Percentiles rank a stretch among this genome's conserved stretches.
Evolutionary conservation across 2,888 invertebrate genomes (phyloP).

Genomic region (Cephalotes varians): DNA sequence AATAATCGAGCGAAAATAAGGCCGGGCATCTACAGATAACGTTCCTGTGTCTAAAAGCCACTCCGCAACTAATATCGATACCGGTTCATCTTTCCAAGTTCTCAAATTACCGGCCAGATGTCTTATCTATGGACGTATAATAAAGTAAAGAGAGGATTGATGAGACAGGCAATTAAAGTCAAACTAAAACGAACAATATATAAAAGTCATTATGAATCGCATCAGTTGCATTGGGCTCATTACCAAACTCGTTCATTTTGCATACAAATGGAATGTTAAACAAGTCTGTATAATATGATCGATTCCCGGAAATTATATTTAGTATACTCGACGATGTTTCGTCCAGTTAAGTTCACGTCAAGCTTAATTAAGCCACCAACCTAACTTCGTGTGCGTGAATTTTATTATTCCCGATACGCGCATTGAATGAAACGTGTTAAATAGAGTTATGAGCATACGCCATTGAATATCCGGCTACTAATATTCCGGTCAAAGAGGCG

Average conservation of each 20-base stretch:
- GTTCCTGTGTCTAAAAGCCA: constrained; percentile 5
- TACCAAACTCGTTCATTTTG: background rate
- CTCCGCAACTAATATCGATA: constrained; percentile 19
- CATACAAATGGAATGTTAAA: constrained; percentile 18
- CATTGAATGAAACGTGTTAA: constrained; percentile 40
- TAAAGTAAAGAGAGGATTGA: constrained; percentile 9
- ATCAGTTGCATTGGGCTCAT: background rate
- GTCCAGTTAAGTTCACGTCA: constrained; percentile 13
- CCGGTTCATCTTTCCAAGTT: constrained; percentile 20
- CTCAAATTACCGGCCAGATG: constrained; percentile 43
- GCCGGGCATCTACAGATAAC: background rate
- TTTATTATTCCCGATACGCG: constrained; percentile 45
- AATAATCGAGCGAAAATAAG: constrained; percentile 17
- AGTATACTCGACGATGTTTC: constrained; percentile 10
- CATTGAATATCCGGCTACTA: constrained; percentile 56
- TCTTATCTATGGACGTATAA: constrained; percentile 10
- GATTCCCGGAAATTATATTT: constrained; percentile 29
- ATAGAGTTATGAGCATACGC: constrained; percentile 36
- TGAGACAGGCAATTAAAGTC: constrained; percentile 25
- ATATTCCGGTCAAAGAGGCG: constrained; percentile 58
- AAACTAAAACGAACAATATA: background rate
- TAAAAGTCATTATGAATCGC: constrained; percentile 13
- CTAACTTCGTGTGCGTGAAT: constrained; percentile 20
- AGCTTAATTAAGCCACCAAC: constrained; percentile 19
- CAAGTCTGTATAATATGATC: background rate